Evolutionary conservation across 2,113 vertebrate species (phyloP), one percentile per base, ranked within the genome.

Genomic region (Pachypanchax playfairii): DNA sequence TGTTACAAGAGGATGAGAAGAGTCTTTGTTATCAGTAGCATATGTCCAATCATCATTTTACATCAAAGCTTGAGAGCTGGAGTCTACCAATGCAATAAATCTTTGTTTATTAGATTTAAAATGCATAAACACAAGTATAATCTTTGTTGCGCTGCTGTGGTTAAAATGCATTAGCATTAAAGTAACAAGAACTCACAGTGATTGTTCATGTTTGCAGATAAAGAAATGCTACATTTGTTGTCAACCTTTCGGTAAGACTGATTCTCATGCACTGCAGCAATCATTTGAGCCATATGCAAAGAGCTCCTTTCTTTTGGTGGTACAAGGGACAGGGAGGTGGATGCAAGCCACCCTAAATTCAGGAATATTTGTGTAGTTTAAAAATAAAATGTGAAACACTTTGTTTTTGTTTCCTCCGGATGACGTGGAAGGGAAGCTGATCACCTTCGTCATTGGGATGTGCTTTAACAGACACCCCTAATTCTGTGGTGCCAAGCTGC

Each of bases 371-470:
- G 35, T 12, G 25, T 21, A 10, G 35, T 31, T 51, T 7, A 14
- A 50, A 44, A 55, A 63, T 51, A 22, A 55, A 74, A 70, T 18
- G 17, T 57, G 20, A 59, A 61, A 41, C 46, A 49, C 58, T 61
- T 63, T 63, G 51, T 69, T 65, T 71, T 24, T 17, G 21, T 18
- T 9, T 55, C n/a, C 75, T 49, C 6, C 1, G 13, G 50, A 53
- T 48, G 44, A 73, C 67, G 55, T 36, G 3, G 28, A 75, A 58
- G 51, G 56, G n/a, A 2, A 8, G 18, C 73, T 17, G 64, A 84
- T 71, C 72, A 54, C 60, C 71, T 24, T 43, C 44, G 43, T 80
- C 75, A 73, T 71, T 20, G 25, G 47, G 51, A 74, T 29, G 59
- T 54, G 79, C 29, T 61, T 62, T 5, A 56, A 42, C 51, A 65